Evolutionary conservation across 1,140 invertebrate species (phyloP).

Genomic region (Plodia interpunctella): DNA sequence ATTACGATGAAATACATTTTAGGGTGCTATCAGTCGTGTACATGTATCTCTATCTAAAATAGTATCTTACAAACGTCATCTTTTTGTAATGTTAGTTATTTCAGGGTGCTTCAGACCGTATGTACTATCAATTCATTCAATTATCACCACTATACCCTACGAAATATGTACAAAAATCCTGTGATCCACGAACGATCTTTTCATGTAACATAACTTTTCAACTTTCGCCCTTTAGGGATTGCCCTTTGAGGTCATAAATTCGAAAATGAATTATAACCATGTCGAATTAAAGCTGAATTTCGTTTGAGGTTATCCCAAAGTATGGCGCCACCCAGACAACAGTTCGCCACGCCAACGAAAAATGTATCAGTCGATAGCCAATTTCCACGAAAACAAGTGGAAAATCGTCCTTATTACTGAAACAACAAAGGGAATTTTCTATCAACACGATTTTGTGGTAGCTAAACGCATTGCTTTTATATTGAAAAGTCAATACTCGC

Average conservation of each 20-base stretch:
- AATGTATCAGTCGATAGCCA: slow-evolving; percentile 39
- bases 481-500: slow-evolving; percentile 51
- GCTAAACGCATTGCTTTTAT: slow-evolving; percentile 27
- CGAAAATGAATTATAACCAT: background rate
- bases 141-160: background rate
- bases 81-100: no score
- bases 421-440: slow-evolving; percentile 1
- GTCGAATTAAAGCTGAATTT: background rate
- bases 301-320: background rate
- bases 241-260: background rate
- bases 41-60: no score
- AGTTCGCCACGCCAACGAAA: slow-evolving; percentile 44
- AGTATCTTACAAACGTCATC: no score
- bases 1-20: no score
- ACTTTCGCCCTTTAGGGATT: slow-evolving; percentile 7
- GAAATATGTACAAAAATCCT: background rate
- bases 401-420: slow-evolving; percentile 17
- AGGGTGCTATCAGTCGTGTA: no score
- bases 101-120: no score
- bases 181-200: background rate
- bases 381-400: slow-evolving; percentile 18
- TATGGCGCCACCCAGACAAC: slow-evolving; percentile 64
- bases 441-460: background rate
- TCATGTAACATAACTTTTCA: background rate
- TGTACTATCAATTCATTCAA: background rate